These are phyloP conservation scores for Engraulis encrasicolus DNA, from an alignment of 2,113 vertebrate species.

Conservation along the genomic window DNA sequence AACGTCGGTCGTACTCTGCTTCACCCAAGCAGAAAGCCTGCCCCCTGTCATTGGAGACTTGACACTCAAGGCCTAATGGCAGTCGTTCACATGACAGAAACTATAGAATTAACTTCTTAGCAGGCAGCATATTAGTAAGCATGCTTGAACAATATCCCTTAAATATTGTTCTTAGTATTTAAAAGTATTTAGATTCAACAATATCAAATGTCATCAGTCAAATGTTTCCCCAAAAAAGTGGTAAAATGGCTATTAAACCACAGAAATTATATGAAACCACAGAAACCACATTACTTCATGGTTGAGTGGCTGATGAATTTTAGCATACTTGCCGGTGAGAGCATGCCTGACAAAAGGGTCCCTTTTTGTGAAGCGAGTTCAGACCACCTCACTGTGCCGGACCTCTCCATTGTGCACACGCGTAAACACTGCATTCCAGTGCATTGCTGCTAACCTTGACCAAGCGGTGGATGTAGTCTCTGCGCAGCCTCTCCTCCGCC, in stretches of 20 bases:
- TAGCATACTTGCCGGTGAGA: no score
- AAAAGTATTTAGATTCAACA: neutral
- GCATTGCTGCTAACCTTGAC: slow-evolving; percentile 87
- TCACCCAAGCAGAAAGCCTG: neutral
- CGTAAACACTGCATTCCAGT: no score
- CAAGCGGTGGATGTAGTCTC: slow-evolving; percentile 95
- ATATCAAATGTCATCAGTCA: no score
- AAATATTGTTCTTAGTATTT: neutral
- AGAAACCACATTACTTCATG: no score
- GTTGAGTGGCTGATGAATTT: no score
- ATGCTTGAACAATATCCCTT: neutral
- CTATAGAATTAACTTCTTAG: neutral
- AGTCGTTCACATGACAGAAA: neutral
- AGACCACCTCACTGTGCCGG: neutral
- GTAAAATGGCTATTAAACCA: no score
- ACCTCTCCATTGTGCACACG: no score
- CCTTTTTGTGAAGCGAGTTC: neutral
- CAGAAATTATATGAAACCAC: no score
- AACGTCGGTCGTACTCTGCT: slow-evolving; percentile 24
- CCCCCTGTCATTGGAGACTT: neutral
- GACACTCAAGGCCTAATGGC: neutral
- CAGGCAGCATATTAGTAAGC: neutral
- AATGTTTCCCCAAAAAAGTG: no score
- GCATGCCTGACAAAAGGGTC: no score
- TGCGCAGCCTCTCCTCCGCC: slow-evolving; percentile 94